Evolutionary conservation across 1,140 invertebrate species (phyloP), one percentile per base, ranked within the genome.

Genomic region (Trialeurodes vaporariorum): DNA sequence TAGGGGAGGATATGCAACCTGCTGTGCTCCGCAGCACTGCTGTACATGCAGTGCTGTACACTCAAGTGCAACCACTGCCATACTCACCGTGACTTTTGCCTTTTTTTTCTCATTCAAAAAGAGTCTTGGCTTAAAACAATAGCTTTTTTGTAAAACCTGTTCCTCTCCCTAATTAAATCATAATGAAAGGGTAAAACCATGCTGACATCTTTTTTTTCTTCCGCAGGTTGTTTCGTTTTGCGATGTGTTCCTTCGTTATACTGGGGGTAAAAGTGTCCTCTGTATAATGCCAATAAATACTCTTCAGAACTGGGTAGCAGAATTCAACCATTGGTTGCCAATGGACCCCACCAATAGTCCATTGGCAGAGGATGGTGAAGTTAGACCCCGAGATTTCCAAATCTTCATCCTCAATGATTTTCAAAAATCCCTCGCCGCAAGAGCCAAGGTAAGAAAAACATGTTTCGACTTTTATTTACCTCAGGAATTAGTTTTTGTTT

Each of bases 221-320:
- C 68, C 63, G 25, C 40, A 81, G 73, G 81, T 98, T 61, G 90
- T 98, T 27, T 92, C 92, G 71, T 98, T 98, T 80, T 92, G 91
- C 76, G 95, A 98, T 79, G 89, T 98, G 70, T 98, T 98, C 80
- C 83, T 98, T 71, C 82, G 94, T 64, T 87, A 93, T 75, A 97
- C 94, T 0, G 83, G 83, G n/a, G 90, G 91, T 5, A 92, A 87
- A 75, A 91, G 88, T 34, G 93, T 98, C 2, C 79, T 99, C 11
- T 94, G 94, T 74, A 98, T 99, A 71, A 97, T 98, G 83, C 97
- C 97, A 0, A 98, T 99, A 66, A 99, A 99, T 80, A 98, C 96
- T 1, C 81, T 99, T 65, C 96, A 99, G 80, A 99, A 99, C 82
- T 99, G 97, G 97, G 79, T 95, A 69, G 87, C 90, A 1, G 97